A percentile compares a stretch with the other conserved stretches of the same genome.
phyloP scores from a whole-genome alignment of 1,140 invertebrate species.

The Aporrectodea caliginosa region DNA sequence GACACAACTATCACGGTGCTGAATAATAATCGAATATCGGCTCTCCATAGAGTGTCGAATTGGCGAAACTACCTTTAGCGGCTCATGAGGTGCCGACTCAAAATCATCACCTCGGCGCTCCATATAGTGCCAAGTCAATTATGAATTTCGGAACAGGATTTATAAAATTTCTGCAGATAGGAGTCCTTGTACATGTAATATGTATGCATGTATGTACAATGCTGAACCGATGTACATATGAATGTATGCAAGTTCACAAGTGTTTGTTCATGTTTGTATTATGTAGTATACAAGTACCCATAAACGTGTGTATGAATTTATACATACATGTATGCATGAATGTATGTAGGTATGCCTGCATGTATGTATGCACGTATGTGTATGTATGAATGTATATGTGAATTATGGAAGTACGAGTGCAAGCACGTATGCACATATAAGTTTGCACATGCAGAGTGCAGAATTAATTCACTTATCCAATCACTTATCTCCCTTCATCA shows the following conservation, averaged over 20 bases:
- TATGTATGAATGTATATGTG: neutral
- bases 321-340: neutral
- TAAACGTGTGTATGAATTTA: neutral
- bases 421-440: neutral
- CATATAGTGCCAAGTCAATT: too few relatives aligned
- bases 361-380: neutral
- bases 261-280: too few relatives aligned
- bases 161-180: too few relatives aligned
- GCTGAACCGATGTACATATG: neutral
- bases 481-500: too few relatives aligned
- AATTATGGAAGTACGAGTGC: neutral
- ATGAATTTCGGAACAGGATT: too few relatives aligned
- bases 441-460: neutral
- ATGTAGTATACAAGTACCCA: neutral
- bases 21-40: too few relatives aligned
- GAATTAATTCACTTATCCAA: too few relatives aligned
- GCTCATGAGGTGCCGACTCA: too few relatives aligned
- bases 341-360: neutral
- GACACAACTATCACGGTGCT: too few relatives aligned
- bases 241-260: neutral
- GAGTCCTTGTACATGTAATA: neutral
- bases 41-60: too few relatives aligned
- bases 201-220: neutral
- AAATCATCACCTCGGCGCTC: too few relatives aligned
- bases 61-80: too few relatives aligned